phyloP scores from a whole-genome alignment of 2,888 invertebrate species.

The Synanthedon myopaeformis region DNA sequence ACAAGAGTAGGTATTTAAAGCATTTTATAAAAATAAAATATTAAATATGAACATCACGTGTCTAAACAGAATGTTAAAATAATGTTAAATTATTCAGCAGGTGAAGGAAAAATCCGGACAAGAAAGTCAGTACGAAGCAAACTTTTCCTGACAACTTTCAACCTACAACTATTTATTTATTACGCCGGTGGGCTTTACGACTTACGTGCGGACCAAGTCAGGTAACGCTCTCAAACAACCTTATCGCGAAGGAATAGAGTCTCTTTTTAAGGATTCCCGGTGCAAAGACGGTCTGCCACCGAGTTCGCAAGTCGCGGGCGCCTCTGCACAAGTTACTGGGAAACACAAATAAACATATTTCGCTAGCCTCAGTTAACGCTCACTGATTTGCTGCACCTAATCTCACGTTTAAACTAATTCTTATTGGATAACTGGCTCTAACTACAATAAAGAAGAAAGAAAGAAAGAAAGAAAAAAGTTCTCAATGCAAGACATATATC shows the following conservation, averaged over 20 bases:
- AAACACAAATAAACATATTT: slow-evolving; percentile 41
- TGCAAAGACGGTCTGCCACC: not conserved
- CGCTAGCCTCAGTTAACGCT: slow-evolving; percentile 24
- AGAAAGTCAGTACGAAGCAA: slow-evolving; percentile 25
- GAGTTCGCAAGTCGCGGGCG: slow-evolving; percentile 2
- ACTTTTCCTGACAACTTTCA: slow-evolving; percentile 39
- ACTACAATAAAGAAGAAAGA: no score
- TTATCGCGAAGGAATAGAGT: not conserved
- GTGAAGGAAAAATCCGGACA: slow-evolving; percentile 30
- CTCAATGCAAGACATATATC: no score
- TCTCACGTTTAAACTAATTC: slow-evolving; percentile 26
- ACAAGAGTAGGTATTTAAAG: no score
- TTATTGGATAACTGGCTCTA: no score
- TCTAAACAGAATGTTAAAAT: slow-evolving; percentile 10
- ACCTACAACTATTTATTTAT: slow-evolving; percentile 58
- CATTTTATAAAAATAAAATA: no score
- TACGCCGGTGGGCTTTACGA: slow-evolving; percentile 40
- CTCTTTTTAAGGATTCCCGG: not conserved
- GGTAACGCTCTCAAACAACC: not conserved
- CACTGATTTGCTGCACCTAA: slow-evolving; percentile 29
- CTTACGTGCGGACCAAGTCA: slow-evolving; percentile 8
- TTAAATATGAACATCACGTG: no score
- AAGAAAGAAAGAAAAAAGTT: no score
- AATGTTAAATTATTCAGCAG: slow-evolving; percentile 43
- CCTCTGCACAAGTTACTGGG: slow-evolving; percentile 20